Base-by-base conservation (phyloP, 2,888 invertebrate species). In the Drosophila sordidapex region DNA sequence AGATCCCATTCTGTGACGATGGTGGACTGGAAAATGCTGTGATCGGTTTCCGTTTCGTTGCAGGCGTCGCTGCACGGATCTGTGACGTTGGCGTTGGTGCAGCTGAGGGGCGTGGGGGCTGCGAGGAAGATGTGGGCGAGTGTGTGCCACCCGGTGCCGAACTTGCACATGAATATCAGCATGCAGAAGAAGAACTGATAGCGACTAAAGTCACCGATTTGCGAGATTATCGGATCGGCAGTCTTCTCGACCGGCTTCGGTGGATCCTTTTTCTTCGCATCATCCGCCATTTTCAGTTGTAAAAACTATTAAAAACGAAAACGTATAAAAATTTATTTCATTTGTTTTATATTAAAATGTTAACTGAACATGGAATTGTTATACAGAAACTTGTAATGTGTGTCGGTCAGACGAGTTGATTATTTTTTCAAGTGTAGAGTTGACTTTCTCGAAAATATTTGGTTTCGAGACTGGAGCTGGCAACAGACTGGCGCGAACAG, bases 101-200 rank as follows among this genome's bases (percentile, higher is more conserved):
- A 96, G 27, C 94, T 94, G 83, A 94, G 95, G 25, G 94, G 93
- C 62, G 94, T 94, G 0, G 95, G 95, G 0, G 97, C 96, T 8
- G 96, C 96, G 74, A 96, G 94, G 89, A 97, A 97, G 69, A 97
- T 95, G 73, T 96, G 96, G 74, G 95, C 96, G 91, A 97, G 94
- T 87, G 96, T 96, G 90, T 96, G 96, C 96, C 96, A 97, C 0
- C 96, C 96, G 0, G 96, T 96, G 0, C 96, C 96, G 88, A 97
- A 96, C 92, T 97, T 97, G 62, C 96, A 95, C 13, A 96, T 93
- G 76, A 96, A 95, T 46, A 96, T 95, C 0, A 95, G 94, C 56
- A 95, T 93, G 79, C 96, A 96, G 59, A 96, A 94, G 94, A 95
- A 94, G 74, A 96, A 94, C 90, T 97, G 97, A 96, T 96, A 97